Percentiles rank a stretch among this genome's conserved stretches.
Evolutionary conservation across 2,797 vertebrate genomes (phyloP).

Genomic region (Gephyroberyx darwinii): DNA sequence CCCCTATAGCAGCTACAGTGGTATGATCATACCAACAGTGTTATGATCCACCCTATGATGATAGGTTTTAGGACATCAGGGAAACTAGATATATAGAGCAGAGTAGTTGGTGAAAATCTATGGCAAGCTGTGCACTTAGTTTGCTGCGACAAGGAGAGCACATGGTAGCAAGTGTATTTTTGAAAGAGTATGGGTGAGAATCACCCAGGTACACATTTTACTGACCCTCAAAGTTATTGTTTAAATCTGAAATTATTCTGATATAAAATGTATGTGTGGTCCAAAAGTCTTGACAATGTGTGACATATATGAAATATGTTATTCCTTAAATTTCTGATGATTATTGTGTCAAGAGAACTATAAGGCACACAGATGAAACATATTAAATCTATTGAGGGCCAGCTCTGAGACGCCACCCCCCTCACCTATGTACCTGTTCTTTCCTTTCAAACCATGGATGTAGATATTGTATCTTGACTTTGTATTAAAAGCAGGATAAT

Average conservation of each 20-base stretch:
- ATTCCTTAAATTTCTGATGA: conserved; percentile 78
- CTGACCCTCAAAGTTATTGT: conserved; percentile 58
- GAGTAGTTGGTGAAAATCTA: conserved; percentile 48
- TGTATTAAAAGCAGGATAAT: conserved; percentile 99
- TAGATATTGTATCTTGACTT: conserved; percentile 98
- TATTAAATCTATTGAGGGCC: conserved; percentile 75
- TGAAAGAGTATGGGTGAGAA: conserved; percentile 63
- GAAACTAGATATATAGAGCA: conserved; percentile 63
- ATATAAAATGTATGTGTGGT: conserved; percentile 78
- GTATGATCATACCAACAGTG: conserved; percentile 42
- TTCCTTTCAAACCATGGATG: conserved; percentile 93
- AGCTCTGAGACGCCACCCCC: conserved; percentile 75
- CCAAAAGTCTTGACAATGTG: conserved; percentile 77
- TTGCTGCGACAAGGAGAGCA: conserved; percentile 68
- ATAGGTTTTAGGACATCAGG: conserved; percentile 55
- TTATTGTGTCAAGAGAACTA: conserved; percentile 76
- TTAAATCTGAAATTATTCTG: conserved; percentile 74
- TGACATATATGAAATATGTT: conserved; percentile 80
- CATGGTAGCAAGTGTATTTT: conserved; percentile 81
- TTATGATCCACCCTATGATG: conserved; percentile 32
- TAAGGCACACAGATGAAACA: conserved; percentile 66
- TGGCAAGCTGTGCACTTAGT: conserved; percentile 63
- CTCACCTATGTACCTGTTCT: conserved; percentile 85
- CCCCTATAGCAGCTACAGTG: conserved; percentile 43
- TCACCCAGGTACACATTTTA: conserved; percentile 58